Base-by-base conservation (phyloP, 2,797 vertebrate species). In the Mormyrus hasselquistii region DNA sequence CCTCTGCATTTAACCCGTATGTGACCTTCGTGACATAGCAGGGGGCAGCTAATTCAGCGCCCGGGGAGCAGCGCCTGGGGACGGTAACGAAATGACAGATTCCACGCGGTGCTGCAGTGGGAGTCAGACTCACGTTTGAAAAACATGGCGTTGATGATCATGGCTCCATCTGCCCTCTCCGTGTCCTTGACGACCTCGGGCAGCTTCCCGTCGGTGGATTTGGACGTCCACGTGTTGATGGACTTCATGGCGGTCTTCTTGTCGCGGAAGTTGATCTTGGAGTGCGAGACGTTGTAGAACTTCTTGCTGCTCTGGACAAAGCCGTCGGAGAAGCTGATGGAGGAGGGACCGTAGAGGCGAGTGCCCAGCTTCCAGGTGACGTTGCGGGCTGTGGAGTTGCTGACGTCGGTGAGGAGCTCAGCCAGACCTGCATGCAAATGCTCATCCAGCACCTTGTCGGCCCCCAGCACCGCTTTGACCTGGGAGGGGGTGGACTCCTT, bases 281-380 rank as follows among this genome's bases (percentile, higher is more conserved):
- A 97, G 91, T 99, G 97, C 88, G 99, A 97, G 0, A 97, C 98
- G 92, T 98, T 98, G 94, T 99, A 99, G 91, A 99, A 97, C 91
- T 98, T 98, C 94, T 98, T 98, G 96, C 99, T 99, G 94, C n/a
- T 97, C 92, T 97, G 97, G 49, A 99, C 97, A 0, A 99, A 99
- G 85, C 98, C 96, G 0, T 98, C 97, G 0, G 93, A 92, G 0
- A 99, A 99, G 94, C 92, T 96, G 91, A 99, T 96, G 0, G 98
- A 98, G 95, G 97, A 98, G 2, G 99, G 98, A 0, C 98, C 97
- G 0, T 99, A 99, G 8, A 99, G 94, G 88, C 97, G 97, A 95
- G 93, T 98, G 92, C 94, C 98, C 12, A 99, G 97, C 93, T 97
- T 99, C 98, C 99, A 99, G 88, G 99, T 99, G 79, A 97, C 96